Base-by-base conservation (phyloP, 2,888 invertebrate genomes). In the Meta bourneti region DNA sequence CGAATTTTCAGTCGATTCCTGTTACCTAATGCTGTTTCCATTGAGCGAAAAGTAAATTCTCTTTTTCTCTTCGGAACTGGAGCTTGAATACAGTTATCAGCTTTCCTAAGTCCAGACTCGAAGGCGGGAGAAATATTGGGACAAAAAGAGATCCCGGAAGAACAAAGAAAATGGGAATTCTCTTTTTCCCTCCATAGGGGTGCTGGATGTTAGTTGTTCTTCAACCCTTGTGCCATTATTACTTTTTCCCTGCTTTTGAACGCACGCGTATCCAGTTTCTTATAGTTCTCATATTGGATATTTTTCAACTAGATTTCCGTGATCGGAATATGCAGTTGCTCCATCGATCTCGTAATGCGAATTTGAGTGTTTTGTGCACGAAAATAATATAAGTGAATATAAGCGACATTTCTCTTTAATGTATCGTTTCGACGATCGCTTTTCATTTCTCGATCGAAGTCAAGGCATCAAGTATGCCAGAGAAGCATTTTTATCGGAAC, bases 1-100 rank as follows among this genome's bases (percentile, higher is more conserved):
- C 72, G 71, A 82, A 51, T 51, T 72, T 51, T 82, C 82, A 71
- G 71, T 72, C 54, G 52, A 72, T 72, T 82, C 71, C 13, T 82
- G 82, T 19, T 71, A 51, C 82, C 82, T 82, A 72, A 82, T 82
- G 82, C 52, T 82, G 82, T 72, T 72, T 9, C 82, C 82, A 52
- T 82, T 82, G 71, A 6, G 7, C 51, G 52, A 51, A 61, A 19
- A 82, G 72, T 72, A 82, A 82, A 82, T 52, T 82, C 52, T 9
- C 1, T 13, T n/a, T 34, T 72, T 82, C 49, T 72, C 52, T 81
- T 81, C 20, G 20, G n/a, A 72, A 20, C 16, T 72, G 7, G 48
- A 48, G 0, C 71, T 82, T 48, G n/a, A 78, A 78, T 78, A 78
- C 78, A 78, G 78, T 72, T 82, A 82, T 72, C 82, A 82, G 72